A percentile compares a stretch with the other conserved stretches of the same genome.
These are phyloP conservation scores for Coendou prehensilis DNA, from an alignment of 2,797 vertebrate species.

Conservation along the genomic window DNA sequence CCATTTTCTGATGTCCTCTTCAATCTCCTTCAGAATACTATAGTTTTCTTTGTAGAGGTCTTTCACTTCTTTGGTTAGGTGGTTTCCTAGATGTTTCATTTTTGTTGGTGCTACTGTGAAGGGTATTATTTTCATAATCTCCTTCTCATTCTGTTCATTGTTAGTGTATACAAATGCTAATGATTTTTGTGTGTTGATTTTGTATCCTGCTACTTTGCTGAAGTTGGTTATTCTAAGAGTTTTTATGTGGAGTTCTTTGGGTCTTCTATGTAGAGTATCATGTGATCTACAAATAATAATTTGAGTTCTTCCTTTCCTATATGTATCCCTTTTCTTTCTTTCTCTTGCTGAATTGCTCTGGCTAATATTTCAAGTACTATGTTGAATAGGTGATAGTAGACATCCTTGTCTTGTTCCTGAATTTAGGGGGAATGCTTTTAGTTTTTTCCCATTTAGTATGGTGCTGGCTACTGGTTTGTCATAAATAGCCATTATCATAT, in stretches of 20 bases:
- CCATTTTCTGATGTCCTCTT: background rate
- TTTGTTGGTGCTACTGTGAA: background rate
- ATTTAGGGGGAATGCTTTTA: background rate
- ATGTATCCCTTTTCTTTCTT: background rate
- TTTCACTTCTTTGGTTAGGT: background rate
- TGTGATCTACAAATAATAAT: background rate
- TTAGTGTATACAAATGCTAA: background rate
- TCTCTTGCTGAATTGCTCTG: background rate
- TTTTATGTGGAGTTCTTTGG: background rate
- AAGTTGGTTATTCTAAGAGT: background rate
- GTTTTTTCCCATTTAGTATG: background rate
- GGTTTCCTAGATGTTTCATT: background rate
- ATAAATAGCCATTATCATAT: background rate
- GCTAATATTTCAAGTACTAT: background rate
- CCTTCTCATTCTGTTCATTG: background rate
- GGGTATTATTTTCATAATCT: background rate
- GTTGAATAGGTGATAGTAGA: background rate
- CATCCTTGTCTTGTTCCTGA: background rate
- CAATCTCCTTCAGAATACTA: background rate
- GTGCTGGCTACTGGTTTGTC: background rate
- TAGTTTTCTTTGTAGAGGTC: background rate
- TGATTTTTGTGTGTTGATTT: background rate
- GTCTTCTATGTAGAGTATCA: background rate
- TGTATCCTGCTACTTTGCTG: background rate
- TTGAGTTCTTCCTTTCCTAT: background rate